Evolutionary conservation across 2,888 invertebrate genomes (phyloP).

Genomic region (Lysandra coridon): DNA sequence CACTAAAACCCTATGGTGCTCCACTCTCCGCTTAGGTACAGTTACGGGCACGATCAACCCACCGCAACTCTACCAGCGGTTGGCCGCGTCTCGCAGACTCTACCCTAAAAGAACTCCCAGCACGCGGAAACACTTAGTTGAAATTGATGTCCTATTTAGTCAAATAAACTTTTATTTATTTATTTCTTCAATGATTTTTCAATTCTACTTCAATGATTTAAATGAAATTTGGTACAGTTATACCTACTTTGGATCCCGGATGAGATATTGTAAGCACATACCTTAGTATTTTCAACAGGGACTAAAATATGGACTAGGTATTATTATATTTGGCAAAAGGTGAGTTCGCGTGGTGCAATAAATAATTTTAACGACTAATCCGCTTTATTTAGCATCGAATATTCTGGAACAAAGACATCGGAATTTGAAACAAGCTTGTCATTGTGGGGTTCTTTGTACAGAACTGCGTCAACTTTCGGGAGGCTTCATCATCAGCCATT

Average conservation of each 20-base stretch:
- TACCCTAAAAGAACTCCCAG: no score
- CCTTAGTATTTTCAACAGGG: background rate
- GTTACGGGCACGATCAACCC: no score
- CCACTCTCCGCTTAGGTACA: no score
- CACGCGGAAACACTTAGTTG: no score
- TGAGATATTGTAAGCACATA: background rate
- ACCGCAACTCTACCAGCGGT: no score
- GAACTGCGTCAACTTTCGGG: background rate
- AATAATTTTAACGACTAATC: background rate
- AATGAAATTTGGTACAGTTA: no score
- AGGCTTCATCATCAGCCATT: background rate
- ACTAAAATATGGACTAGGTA: background rate
- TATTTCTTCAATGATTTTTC: no score
- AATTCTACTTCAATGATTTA: no score
- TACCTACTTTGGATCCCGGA: background rate
- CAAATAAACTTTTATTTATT: no score
- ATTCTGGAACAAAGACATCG: background rate
- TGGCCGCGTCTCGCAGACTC: no score
- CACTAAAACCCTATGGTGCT: no score
- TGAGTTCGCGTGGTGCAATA: background rate
- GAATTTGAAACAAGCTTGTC: background rate
- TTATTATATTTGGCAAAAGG: conserved; percentile 16
- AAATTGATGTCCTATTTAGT: no score
- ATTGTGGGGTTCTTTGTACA: background rate
- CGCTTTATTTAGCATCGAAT: background rate